Base-by-base conservation (phyloP, 2,888 invertebrate species). In the Eristalinus aeneus region DNA sequence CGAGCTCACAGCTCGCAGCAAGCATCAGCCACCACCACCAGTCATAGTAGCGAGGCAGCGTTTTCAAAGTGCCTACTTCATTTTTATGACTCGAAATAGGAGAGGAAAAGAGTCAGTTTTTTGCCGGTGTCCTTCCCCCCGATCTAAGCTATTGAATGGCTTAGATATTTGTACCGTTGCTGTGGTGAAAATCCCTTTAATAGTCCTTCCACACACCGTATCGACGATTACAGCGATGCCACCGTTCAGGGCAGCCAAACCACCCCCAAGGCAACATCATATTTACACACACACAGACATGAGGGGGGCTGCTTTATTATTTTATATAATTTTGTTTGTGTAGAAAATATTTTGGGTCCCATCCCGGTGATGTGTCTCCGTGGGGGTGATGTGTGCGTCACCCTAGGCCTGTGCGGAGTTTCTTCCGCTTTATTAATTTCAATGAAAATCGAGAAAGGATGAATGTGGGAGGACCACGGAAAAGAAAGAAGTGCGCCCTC, bases 371-470 rank as follows among this genome's bases (percentile, higher is more conserved):
- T 72, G 58, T 72, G 65, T 72, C 84, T 76, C 72, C 67, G 68
- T 53, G 72, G 76, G 72, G 63, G 64, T 53, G 56, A 53, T 58
- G 36, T 20, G 56, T n/a, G 32, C 46, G 32, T 31, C 65, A 75
- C 56, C 65, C 65, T 58, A 23, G 23, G 58, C 16, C 53, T 53
- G 16, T 53, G 12, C 65, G 68, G 23, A 72, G 53, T 58, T 68
- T 56, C 86, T 88, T 87, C 81, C 89, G 89, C 89, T 90, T 90
- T 90, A 90, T 89, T 90, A 89, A 90, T 91, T 90, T 90, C 89
- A 89, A 89, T 89, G 89, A 88, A 88, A 88, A 83, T 5, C 22
- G 65, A 69, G 68, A 67, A 69, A 58, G 76, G 63, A 71, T 10
- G 72, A 69, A 36, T 64, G 71, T 58, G 65, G 67, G 67, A 73